These are phyloP conservation scores for Opisthocomus hoazin DNA, from an alignment of 2,113 vertebrate species.

Conservation along the genomic window DNA sequence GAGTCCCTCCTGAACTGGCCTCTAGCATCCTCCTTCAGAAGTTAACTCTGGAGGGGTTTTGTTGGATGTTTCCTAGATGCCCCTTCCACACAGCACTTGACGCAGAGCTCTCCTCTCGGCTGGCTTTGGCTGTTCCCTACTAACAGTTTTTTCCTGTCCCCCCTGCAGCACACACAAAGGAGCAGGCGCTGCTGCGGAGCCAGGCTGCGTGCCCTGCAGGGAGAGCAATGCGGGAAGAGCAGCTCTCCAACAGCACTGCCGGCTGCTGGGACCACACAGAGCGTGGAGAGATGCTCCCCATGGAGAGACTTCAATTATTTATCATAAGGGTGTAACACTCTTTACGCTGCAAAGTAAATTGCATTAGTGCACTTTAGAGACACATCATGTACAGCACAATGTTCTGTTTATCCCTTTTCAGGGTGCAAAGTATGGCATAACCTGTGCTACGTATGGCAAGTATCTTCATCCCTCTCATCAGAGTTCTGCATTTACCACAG, in stretches of 20 bases:
- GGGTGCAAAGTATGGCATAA: not conserved
- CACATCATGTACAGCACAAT: fast-evolving
- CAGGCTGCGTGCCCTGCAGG: not conserved
- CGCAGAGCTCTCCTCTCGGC: not conserved
- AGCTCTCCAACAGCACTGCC: not conserved
- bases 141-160: not conserved
- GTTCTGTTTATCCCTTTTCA: not conserved
- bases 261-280: not conserved
- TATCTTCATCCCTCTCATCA: not conserved
- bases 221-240: not conserved
- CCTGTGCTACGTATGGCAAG: not conserved
- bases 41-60: not conserved
- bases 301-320: not conserved
- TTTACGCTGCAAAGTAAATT: not conserved
- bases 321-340: not conserved
- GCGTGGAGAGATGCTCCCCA: not conserved
- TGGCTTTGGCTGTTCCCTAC: not conserved
- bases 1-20: not conserved
- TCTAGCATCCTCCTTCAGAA: not conserved
- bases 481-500: not conserved
- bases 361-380: not conserved
- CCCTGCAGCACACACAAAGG: not conserved
- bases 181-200: not conserved
- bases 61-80: not conserved
- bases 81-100: not conserved